Conservation (phyloP, 1,140 invertebrate species). For the Drosophila elegans region DNA sequence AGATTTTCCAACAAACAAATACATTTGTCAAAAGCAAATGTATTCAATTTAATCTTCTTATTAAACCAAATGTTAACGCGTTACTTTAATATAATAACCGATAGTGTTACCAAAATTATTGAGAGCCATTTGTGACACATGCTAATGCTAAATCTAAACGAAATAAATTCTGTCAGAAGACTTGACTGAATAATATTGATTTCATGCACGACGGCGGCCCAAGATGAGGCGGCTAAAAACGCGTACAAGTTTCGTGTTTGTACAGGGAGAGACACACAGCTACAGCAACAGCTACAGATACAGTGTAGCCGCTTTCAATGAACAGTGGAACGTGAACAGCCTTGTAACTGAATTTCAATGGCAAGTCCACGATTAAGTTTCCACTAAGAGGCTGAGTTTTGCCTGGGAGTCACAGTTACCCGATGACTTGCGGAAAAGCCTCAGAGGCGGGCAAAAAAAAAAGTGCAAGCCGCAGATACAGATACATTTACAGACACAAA, state of each 20-base stretch:
- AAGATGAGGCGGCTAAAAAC: slow-evolving; percentile 51
- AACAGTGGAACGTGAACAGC: slow-evolving; percentile 73
- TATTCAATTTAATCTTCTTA: too few relatives aligned
- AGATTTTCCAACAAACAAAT: too few relatives aligned
- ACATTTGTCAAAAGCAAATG: too few relatives aligned
- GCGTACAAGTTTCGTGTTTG: slow-evolving; percentile 33
- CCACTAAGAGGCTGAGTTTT: slow-evolving; percentile 60
- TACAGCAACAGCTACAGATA: background rate
- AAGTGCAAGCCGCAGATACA: slow-evolving; percentile 68
- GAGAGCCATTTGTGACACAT: background rate
- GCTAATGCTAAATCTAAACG: slow-evolving; percentile 6
- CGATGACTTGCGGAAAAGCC: slow-evolving; percentile 83
- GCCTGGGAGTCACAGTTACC: slow-evolving; percentile 71
- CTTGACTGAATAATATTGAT: slow-evolving; percentile 43
- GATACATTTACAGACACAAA: slow-evolving; percentile 10
- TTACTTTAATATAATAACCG: background rate
- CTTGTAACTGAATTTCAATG: slow-evolving; percentile 85
- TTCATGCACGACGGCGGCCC: slow-evolving; percentile 41
- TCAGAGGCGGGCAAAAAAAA: slow-evolving; percentile 42
- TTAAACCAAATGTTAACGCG: too few relatives aligned
- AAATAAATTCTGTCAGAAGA: slow-evolving; percentile 20
- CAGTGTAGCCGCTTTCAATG: slow-evolving; percentile 63
- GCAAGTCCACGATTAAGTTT: slow-evolving; percentile 83
- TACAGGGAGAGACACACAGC: slow-evolving; percentile 13
- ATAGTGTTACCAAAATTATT: background rate